Evolutionary conservation across 2,113 vertebrate species (phyloP).

Genomic region (Dasyprocta punctata): DNA sequence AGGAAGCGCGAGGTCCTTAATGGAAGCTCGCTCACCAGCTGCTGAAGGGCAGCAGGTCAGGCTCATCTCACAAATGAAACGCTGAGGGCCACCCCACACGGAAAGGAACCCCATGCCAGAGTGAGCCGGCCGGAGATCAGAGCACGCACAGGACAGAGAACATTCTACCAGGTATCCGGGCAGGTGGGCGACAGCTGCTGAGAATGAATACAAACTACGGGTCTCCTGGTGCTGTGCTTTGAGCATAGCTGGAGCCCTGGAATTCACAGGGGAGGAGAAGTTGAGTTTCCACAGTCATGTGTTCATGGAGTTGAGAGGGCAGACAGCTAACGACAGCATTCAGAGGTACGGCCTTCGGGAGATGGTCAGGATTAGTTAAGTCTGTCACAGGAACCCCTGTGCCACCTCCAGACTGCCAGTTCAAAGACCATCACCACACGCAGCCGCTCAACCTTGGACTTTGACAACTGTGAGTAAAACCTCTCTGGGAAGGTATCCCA

Average conservation of each 20-base stretch:
- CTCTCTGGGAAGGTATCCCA: no score
- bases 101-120: background rate
- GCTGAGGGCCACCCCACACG: background rate
- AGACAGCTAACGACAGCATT: background rate
- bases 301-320: background rate
- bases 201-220: background rate
- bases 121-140: background rate
- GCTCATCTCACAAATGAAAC: background rate
- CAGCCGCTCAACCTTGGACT: background rate
- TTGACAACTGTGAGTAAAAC: background rate
- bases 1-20: background rate
- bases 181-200: background rate
- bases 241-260: background rate
- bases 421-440: background rate
- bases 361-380: background rate
- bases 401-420: background rate
- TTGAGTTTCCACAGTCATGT: background rate
- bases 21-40: background rate
- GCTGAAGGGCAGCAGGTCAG: background rate
- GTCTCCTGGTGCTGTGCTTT: background rate
- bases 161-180: background rate
- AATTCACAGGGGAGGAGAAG: background rate
- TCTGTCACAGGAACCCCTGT: background rate
- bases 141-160: background rate
- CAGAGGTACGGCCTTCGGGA: background rate